Evolutionary conservation across 2,113 vertebrate species (phyloP), one percentile per base, ranked within the genome.

Genomic region (Meleagris gallopavo): DNA sequence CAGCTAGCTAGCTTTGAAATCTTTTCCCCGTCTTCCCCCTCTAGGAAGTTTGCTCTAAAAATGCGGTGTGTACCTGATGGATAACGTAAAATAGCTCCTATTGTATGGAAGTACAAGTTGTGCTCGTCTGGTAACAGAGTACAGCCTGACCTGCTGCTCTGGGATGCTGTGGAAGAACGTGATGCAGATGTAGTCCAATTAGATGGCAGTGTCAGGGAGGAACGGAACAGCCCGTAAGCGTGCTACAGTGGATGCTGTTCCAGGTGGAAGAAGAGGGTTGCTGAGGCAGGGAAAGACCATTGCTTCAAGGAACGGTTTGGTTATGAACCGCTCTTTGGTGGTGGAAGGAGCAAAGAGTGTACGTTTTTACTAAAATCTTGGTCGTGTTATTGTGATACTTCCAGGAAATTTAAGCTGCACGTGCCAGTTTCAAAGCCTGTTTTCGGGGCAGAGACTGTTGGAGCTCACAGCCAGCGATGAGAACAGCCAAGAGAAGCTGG

Each of bases 271-370:
- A 97, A 98, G 36, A 96, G 93, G 24, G 96, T 98, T 89, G 94
- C 98, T 95, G 96, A 98, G 98, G 95, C 98, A 98, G 97, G 98
- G 86, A 98, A 98, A 73, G 96, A 96, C 90, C 97, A 97, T 40
- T 95, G 86, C 95, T 96, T 98, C 97, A 57, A 97, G 96, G 92
- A 98, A 97, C 81, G 82, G 97, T 93, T 96, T 81, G 29, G 90
- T 86, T 75, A 96, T 90, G 20, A 94, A 66, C 83, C 36, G 93
- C 86, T 57, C 87, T 52, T 22, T 38, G 89, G 43, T 97, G 85
- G n/a, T 79, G 60, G 25, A 25, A 98, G 98, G 69, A 98, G 75
- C 91, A 97, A 95, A 52, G 90, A 79, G 9, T 0, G 0, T 38
- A 16, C 4, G 0, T 20, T 85, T 36, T 29, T 36, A 60, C 25